Evolutionary conservation across 2,797 vertebrate species (phyloP).

Genomic region (Chiloscyllium punctatum): DNA sequence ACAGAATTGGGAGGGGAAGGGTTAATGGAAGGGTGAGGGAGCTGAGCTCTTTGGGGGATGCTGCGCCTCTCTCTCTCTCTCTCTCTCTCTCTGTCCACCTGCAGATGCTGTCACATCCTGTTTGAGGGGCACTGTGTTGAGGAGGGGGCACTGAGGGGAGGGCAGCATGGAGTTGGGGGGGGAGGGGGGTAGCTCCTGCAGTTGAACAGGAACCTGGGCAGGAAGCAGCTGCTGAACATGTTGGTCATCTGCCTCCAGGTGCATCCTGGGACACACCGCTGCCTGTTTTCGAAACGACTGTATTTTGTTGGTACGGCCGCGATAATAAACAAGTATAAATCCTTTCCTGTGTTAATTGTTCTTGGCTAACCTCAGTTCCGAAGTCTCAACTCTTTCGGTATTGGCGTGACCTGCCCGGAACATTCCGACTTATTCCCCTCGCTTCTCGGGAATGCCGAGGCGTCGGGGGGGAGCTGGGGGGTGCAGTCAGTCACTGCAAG

Average conservation of each 20-base stretch:
- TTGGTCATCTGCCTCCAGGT: not conserved
- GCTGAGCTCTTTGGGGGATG: not conserved
- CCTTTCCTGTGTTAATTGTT: not conserved
- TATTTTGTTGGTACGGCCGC: not conserved
- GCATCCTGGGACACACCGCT: constrained; percentile 1
- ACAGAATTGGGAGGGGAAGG: not conserved
- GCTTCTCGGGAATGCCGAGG: not conserved
- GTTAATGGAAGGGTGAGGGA: not conserved
- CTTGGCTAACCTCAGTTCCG: not conserved
- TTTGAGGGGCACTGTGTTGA: not conserved
- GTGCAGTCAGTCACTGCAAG: not conserved
- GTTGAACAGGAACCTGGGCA: not conserved
- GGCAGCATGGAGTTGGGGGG: no score
- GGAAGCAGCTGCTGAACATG: not conserved
- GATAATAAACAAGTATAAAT: not conserved
- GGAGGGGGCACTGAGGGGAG: no score
- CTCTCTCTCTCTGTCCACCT: not conserved
- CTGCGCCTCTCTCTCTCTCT: not conserved
- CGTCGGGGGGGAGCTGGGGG: no score
- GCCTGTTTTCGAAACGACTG: not conserved
- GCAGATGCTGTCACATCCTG: not conserved
- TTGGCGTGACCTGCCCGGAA: no score
- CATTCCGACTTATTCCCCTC: not conserved
- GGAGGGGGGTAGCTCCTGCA: no score
- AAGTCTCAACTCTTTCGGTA: no score